These are phyloP conservation scores for Philereme vetulata DNA, from an alignment of 2,888 invertebrate genomes.

Conservation along the genomic window DNA sequence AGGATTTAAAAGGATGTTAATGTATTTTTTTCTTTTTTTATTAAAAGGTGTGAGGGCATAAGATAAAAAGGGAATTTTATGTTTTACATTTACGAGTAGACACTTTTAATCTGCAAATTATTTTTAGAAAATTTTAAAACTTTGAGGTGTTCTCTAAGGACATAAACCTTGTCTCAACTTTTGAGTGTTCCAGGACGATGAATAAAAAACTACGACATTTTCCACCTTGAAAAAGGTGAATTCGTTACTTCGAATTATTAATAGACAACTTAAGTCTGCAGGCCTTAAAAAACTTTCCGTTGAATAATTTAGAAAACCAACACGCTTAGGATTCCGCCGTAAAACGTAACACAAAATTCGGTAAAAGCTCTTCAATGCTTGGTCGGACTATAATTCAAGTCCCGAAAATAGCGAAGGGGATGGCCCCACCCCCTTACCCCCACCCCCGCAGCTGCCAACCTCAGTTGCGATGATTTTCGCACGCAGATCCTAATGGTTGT, in stretches of 20 bases:
- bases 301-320: conserved; percentile 74
- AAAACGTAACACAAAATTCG: conserved; percentile 78
- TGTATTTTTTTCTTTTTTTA: background rate
- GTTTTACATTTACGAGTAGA: too few relatives aligned
- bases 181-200: conserved; percentile 13
- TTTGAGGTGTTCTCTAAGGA: conserved; percentile 6
- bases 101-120: conserved; percentile 3
- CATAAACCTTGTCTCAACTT: conserved; percentile 8
- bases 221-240: conserved; percentile 37
- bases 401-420: conserved; percentile 78
- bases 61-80: too few relatives aligned
- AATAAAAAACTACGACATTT: conserved; percentile 27
- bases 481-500: conserved; percentile 66
- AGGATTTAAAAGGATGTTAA: conserved; percentile 12
- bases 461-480: conserved; percentile 71
- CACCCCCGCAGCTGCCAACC: conserved; percentile 56
- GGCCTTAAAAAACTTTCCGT: conserved; percentile 57
- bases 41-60: background rate
- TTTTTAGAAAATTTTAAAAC: conserved; percentile 6
- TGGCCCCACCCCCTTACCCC: conserved; percentile 48
- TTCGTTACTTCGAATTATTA: conserved; percentile 54
- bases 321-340: conserved; percentile 74
- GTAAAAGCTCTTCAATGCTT: conserved; percentile 81
- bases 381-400: conserved; percentile 79
- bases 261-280: conserved; percentile 55